Evolutionary conservation across 2,797 vertebrate species (phyloP), one percentile per base, ranked within the genome.

Genomic region (Epinephelus malabaricus): DNA sequence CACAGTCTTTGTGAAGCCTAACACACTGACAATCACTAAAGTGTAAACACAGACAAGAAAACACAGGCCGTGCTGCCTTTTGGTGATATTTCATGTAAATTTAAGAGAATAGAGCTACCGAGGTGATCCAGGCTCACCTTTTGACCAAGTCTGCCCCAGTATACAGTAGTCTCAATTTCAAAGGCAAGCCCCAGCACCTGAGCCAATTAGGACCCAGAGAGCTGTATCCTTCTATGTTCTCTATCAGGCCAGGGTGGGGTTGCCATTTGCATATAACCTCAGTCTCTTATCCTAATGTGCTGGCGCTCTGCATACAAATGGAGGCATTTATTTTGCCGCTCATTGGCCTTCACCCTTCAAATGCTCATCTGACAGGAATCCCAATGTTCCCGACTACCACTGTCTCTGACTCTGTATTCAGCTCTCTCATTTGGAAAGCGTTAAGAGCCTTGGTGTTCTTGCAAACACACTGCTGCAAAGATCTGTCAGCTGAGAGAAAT

Each of bases 251-350:
- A 66, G 89, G 91, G 90, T 88, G 88, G 85, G 94, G 90, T 92
- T 92, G 45, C 72, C 82, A 96, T 96, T 96, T 94, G 94, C 95
- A 96, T 96, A 94, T 95, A 95, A 95, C 95, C 95, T 85, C 92
- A 70, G 86, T 89, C 91, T 94, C 91, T 89, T 88, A 90, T 90
- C 91, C 87, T 95, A 95, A 95, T 95, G 92, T 88, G 87, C 81
- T 67, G 66, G 86, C 79, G 89, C 86, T 92, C 92, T 93, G 96
- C 95, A 96, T 96, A 95, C 95, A 95, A 95, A 96, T 96, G 87
- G 90, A 89, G 76, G 79, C 93, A 96, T 96, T 95, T 96, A 92
- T 93, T 85, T 88, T 77, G 58, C 87, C 65, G 89, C 88, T 93
- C 86, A 85, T 88, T 92, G 90, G 94, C 92, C 92, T 88, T 84